phyloP scores from a whole-genome alignment of 2,888 invertebrate genomes.

The Entomobrya proxima region DNA sequence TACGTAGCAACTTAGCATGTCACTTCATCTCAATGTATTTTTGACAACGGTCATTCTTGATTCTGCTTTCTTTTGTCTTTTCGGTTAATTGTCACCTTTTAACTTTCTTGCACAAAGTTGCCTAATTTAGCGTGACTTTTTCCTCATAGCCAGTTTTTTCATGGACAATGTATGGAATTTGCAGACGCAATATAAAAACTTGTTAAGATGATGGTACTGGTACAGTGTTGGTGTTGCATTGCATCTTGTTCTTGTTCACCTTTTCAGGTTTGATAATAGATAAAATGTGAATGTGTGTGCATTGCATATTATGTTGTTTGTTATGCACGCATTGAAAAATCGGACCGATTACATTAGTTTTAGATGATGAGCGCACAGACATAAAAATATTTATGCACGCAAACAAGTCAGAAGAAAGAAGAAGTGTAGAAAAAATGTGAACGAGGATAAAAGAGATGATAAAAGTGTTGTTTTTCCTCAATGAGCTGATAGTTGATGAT shows the following conservation, averaged over 20 bases:
- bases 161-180: neutral
- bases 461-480: slow-evolving; percentile 20
- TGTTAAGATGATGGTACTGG: too few relatives aligned
- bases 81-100: too few relatives aligned
- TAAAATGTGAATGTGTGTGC: neutral
- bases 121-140: too few relatives aligned
- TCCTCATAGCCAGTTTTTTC: neutral
- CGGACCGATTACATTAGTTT: neutral
- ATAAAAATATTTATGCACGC: neutral
- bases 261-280: too few relatives aligned
- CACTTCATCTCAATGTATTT: too few relatives aligned
- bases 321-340: neutral
- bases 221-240: neutral
- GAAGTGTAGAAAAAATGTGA: slow-evolving; percentile 1
- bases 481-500: slow-evolving; percentile 1
- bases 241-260: too few relatives aligned
- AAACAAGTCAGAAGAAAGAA: neutral
- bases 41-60: neutral
- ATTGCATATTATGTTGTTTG: neutral
- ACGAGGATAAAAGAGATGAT: slow-evolving; percentile 8
- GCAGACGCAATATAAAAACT: neutral
- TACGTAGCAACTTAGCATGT: too few relatives aligned
- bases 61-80: neutral
- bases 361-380: slow-evolving; percentile 16
- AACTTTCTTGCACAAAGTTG: neutral